Evolutionary conservation across 2,888 invertebrate genomes (phyloP).

Genomic region (Vesta saturnalis): DNA sequence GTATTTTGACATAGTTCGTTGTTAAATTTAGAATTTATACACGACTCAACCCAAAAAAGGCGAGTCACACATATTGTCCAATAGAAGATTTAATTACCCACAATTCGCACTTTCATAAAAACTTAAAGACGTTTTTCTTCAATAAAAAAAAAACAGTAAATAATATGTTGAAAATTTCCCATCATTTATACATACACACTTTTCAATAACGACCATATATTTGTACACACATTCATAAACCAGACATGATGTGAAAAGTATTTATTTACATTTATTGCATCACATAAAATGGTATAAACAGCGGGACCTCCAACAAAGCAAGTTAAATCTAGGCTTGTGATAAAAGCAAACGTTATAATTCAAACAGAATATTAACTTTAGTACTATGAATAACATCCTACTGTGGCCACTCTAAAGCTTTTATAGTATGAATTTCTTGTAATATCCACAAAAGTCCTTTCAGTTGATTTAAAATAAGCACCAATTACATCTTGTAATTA

Average conservation of each 20-base stretch:
- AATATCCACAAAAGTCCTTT: constrained; percentile 22
- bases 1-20: no score
- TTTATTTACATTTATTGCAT: constrained; percentile 32
- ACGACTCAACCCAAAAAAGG: no score
- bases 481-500: constrained; percentile 24
- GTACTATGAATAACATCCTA: constrained; percentile 30
- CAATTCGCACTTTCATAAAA: no score
- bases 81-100: no score
- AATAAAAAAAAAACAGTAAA: no score
- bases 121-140: no score
- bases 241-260: constrained; percentile 29
- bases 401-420: constrained; percentile 23
- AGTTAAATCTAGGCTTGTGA: constrained; percentile 27
- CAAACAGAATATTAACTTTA: constrained; percentile 29
- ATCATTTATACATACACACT: no score
- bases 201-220: no score
- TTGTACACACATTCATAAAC: constrained; percentile 23
- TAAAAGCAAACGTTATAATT: constrained; percentile 30
- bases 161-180: no score
- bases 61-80: no score
- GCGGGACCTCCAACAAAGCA: constrained; percentile 32
- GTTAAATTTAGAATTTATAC: no score
- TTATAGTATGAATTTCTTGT: constrained; percentile 7
- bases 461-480: constrained; percentile 18
- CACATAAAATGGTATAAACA: constrained; percentile 29